Percentiles rank a stretch among this genome's conserved stretches.
Conservation (phyloP, 2,797 vertebrate species). For the Galaxias olidus region DNA sequence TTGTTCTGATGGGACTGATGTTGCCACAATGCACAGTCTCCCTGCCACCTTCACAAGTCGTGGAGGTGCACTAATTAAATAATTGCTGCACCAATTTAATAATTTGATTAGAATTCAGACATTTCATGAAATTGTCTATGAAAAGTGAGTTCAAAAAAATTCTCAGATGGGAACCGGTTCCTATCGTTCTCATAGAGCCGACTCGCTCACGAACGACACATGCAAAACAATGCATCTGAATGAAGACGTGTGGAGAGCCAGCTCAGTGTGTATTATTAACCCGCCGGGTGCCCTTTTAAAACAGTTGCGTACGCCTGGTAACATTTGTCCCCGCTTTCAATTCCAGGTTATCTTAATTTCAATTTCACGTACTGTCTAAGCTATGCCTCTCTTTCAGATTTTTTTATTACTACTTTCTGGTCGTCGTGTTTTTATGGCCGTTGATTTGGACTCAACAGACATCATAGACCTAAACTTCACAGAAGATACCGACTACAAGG, state of each 20-base stretch:
- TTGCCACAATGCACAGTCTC: too few relatives aligned
- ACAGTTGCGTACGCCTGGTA: conserved; percentile 49
- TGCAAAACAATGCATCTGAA: conserved; percentile 64
- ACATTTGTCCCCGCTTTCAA: background rate
- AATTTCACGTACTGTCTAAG: conserved; percentile 17
- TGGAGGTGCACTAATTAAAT: too few relatives aligned
- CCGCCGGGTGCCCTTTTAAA: conserved; percentile 63
- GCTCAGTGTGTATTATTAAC: conserved; percentile 71
- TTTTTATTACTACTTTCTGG: conserved; percentile 57
- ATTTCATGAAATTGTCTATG: too few relatives aligned
- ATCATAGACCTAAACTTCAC: conserved; percentile 29
- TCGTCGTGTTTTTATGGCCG: conserved; percentile 53
- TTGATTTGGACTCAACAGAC: conserved; percentile 52
- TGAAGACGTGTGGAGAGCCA: conserved; percentile 70
- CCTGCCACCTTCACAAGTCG: too few relatives aligned
- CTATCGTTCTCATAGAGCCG: too few relatives aligned
- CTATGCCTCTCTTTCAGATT: conserved; percentile 58
- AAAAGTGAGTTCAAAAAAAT: too few relatives aligned
- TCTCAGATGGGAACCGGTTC: too few relatives aligned
- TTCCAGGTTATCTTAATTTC: background rate
- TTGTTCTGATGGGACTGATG: too few relatives aligned
- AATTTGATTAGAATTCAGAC: too few relatives aligned
- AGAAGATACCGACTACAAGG: conserved; percentile 76
- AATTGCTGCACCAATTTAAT: too few relatives aligned
- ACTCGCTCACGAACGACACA: too few relatives aligned